These are phyloP conservation scores for Alectoris magna DNA, from an alignment of 2,797 vertebrate species.

Conservation along the genomic window DNA sequence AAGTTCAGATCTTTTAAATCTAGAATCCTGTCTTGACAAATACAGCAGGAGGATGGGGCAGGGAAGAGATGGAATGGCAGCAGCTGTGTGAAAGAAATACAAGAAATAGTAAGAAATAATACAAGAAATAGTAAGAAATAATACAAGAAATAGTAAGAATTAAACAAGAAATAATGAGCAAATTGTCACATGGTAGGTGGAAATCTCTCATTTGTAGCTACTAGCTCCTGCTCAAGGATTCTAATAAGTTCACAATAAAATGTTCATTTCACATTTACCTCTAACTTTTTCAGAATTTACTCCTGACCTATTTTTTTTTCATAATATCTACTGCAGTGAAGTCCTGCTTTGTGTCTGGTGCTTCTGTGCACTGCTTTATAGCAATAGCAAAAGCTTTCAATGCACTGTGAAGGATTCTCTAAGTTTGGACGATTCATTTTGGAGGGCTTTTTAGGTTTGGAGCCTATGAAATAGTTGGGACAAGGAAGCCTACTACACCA, in stretches of 20 bases:
- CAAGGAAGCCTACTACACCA: neutral
- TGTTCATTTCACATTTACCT: neutral
- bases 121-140: neutral
- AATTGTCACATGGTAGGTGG: neutral
- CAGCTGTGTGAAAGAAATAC: neutral
- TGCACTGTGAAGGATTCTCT: neutral
- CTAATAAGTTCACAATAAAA: neutral
- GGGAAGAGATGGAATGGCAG: neutral
- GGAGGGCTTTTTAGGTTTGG: neutral
- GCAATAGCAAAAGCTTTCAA: neutral
- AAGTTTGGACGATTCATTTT: neutral
- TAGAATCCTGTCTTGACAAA: neutral
- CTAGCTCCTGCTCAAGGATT: neutral
- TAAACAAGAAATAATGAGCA: neutral
- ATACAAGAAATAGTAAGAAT: neutral
- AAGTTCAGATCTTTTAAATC: neutral
- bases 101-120: neutral
- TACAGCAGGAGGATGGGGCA: neutral
- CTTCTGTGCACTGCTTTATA: neutral
- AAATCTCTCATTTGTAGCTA: neutral
- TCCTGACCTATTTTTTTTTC: neutral
- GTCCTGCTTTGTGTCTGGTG: neutral
- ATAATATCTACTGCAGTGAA: accelerated
- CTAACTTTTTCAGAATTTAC: neutral
- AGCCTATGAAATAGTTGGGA: neutral